phyloP scores from a whole-genome alignment of 2,113 vertebrate species.

The Danionella cerebrum region DNA sequence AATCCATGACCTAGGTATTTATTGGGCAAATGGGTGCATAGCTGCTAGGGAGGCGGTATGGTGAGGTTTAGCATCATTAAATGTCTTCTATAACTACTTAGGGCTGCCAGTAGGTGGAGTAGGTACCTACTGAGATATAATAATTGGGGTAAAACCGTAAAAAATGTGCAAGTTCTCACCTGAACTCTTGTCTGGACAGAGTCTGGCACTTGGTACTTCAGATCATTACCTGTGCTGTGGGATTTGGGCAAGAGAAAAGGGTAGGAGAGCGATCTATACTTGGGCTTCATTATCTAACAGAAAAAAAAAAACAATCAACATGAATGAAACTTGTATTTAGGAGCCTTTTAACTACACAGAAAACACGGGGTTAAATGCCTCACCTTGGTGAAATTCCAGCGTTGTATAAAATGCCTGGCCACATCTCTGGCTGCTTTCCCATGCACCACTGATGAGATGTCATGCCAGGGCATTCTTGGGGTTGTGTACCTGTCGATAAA shows the following conservation, averaged over 20 bases:
- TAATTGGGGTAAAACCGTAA: too few relatives aligned
- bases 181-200: slow-evolving; percentile 71
- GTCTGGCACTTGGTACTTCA: slow-evolving; percentile 77
- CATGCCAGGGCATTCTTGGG: slow-evolving; percentile 96
- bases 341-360: too few relatives aligned
- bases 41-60: too few relatives aligned
- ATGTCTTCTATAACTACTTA: too few relatives aligned
- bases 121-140: too few relatives aligned
- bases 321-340: too few relatives aligned
- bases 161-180: slow-evolving; percentile 69
- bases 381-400: slow-evolving; percentile 98
- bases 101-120: too few relatives aligned
- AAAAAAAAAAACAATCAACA: not conserved
- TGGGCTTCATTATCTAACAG: slow-evolving; percentile 86
- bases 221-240: slow-evolving; percentile 75
- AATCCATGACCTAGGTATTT: too few relatives aligned
- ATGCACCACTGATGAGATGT: slow-evolving; percentile 76
- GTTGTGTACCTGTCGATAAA: slow-evolving; percentile 80
- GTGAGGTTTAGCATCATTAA: too few relatives aligned
- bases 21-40: too few relatives aligned
- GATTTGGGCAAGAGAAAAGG: slow-evolving; percentile 90
- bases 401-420: slow-evolving; percentile 93
- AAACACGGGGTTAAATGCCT: slow-evolving; percentile 1
- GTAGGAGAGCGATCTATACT: slow-evolving; percentile 83
- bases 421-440: slow-evolving; percentile 82